A percentile compares a stretch with the other conserved stretches of the same genome.
Conservation (phyloP, 2,888 invertebrate species). For the Cyaniris semiargus region DNA sequence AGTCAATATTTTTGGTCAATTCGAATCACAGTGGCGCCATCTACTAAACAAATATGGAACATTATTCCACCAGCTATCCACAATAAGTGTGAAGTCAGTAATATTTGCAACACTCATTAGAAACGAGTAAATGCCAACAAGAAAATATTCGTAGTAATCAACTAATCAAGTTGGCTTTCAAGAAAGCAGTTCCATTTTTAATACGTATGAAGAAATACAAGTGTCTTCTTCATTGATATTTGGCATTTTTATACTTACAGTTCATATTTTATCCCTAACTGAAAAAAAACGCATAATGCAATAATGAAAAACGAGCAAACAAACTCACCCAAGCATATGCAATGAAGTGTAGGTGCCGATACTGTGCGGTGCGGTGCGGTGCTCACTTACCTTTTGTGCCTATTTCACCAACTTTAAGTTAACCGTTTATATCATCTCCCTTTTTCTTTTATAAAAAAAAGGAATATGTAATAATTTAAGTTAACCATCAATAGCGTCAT, state of each 20-base stretch:
- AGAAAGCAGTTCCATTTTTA: conserved; percentile 12
- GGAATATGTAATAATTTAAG: no score
- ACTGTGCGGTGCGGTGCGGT: neutral
- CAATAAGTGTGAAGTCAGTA: neutral
- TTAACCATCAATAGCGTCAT: no score
- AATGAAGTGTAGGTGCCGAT: conserved; percentile 22
- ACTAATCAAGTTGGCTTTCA: neutral
- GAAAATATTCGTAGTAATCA: neutral
- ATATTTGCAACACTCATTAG: neutral
- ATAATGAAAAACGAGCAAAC: conserved; percentile 49
- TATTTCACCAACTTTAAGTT: neutral
- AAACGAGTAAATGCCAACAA: neutral
- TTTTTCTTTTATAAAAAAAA: neutral
- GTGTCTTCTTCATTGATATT: neutral
- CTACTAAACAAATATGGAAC: neutral
- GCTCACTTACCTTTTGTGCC: conserved; percentile 17
- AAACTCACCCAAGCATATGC: conserved; percentile 56
- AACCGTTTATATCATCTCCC: neutral
- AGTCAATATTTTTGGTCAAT: no score
- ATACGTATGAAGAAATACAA: no score
- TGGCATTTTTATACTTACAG: conserved; percentile 17
- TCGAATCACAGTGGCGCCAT: neutral
- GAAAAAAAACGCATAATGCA: conserved; percentile 32
- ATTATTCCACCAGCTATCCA: neutral
- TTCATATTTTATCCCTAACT: neutral